Conservation (phyloP, 1,140 invertebrate genomes). For the Orius insidiosus region DNA sequence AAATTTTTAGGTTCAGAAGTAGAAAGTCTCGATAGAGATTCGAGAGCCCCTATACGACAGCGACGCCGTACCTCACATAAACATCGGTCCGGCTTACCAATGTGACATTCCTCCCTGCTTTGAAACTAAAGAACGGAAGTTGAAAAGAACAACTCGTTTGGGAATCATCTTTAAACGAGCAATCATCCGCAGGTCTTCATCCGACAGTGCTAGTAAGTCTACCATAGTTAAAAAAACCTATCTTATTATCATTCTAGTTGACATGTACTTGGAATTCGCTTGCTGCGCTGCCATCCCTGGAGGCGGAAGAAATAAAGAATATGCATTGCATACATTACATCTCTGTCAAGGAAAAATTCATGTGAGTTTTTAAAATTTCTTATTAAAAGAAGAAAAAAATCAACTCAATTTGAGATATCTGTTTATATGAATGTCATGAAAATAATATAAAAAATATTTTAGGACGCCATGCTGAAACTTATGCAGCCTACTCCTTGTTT, state of each 20-base stretch:
- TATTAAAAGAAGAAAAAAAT: constrained; percentile 11
- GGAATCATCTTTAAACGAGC: constrained; percentile 60
- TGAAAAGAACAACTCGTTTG: constrained; percentile 59
- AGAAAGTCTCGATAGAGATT: constrained; percentile 6
- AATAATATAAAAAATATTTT: constrained; percentile 3
- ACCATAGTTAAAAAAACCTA: no score
- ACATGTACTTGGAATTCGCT: constrained; percentile 81
- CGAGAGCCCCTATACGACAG: constrained; percentile 25
- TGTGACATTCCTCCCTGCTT: constrained; percentile 51
- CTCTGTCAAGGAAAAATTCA: constrained; percentile 73
- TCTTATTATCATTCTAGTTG: constrained; percentile 40
- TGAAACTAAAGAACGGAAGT: constrained; percentile 31
- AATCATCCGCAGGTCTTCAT: no score
- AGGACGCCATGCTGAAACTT: constrained; percentile 67
- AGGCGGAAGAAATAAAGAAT: constrained; percentile 84
- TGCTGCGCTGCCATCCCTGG: constrained; percentile 79
- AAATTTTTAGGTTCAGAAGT: constrained; percentile 3
- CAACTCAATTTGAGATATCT: background rate
- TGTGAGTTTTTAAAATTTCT: constrained; percentile 31
- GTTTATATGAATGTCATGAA: background rate
- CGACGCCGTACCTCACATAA: constrained; percentile 53
- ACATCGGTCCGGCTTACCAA: constrained; percentile 79
- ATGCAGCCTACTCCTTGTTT: constrained; percentile 57
- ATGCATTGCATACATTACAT: constrained; percentile 77
- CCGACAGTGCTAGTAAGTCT: constrained; percentile 53